Base-by-base conservation (phyloP, 1,140 invertebrate species). In the Drosophila malerkotliana region DNA sequence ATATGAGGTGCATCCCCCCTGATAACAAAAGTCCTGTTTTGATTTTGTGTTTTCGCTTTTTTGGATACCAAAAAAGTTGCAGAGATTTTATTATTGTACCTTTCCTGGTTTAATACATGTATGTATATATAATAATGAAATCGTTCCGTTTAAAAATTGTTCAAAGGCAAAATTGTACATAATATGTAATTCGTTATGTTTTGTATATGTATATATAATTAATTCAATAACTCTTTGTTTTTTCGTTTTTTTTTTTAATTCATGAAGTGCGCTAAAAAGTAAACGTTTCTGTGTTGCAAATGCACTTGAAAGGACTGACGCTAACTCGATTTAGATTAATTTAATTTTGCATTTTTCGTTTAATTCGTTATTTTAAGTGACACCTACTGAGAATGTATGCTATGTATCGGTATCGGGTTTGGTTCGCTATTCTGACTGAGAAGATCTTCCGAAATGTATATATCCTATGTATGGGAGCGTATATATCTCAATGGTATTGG, bases 21-120 rank as follows among this genome's bases (percentile, higher is more conserved):
- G 15, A 21, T 0, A 48, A 15, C 21, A 47, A 68, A 64, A 75
- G 2, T 6, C 32, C 8, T n/a, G 10, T 54, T 15, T 72, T 69
- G 37, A 39, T 57, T 60, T 53, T 75, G 55, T 60, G 49, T 83
- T 83, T 85, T 83, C 55, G 68, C 81, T 85, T 71, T 77, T 77
- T 85, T 85, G 81, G 77, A 85, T 85, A 59, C 82, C 81, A 85
- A 85, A 85, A 85, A 85, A 85, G 81, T 84, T 84, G 67, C 64
- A 66, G 59, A 60, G 67, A 66, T 77, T 83, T 85, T 85, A 85
- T 85, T 85, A 85, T 85, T 85, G 77, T 85, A 67, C 79, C 57
- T 75, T 83, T 85, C 34, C 51, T 60, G 58, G 62, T 77, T 72
- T 60, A 60, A 28, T 78, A 79, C 74, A 76, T 68, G 48, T 72